Evolutionary conservation across 2,113 vertebrate species (phyloP), one percentile per base, ranked within the genome.

Genomic region (Apus apus): DNA sequence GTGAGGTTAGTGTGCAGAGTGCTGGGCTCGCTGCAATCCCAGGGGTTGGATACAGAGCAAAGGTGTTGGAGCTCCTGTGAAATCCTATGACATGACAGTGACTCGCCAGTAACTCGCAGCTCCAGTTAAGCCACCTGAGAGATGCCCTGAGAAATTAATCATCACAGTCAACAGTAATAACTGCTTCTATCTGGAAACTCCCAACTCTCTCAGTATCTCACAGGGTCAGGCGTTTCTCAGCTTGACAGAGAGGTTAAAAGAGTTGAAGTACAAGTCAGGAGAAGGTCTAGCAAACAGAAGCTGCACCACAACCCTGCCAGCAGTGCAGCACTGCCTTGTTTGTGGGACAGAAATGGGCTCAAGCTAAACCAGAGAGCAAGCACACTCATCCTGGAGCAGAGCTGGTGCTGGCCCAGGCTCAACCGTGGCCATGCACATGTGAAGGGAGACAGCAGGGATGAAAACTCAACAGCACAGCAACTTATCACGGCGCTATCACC

Each of bases 111-210:
- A 94, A 93, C 90, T 92, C 25, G 27, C 90, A 90, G 86, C 88
- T 94, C 93, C 90, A 61, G 93, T 75, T 86, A 45, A 89, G 54
- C 53, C 76, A 90, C 88, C 73, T 72, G 86, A 76, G 91, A 94
- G 73, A 95, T 77, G 40, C 51, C 54, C 91, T 36, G 53, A 1
- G 5, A 93, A 88, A 96, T 54, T 61, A 57, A 87, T 86, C 90
- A 90, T 70, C 85, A 57, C 94, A 76, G 72, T 5, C 83, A 72
- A 71, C 30, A 65, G 65, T 77, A 92, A 85, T 90, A 80, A 90
- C 68, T 85, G 57, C 87, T 86, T 72, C 90, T 64, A 81, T 26
- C 61, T 78, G 82, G 92, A 80, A 97, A 95, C 94, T 96, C 94
- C 85, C 94, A 81, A 34, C 92, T 72, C 36, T 62, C 57, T 72